Evolutionary conservation across 2,797 vertebrate species (phyloP), one percentile per base, ranked within the genome.

Genomic region (Anomalospiza imberbis): DNA sequence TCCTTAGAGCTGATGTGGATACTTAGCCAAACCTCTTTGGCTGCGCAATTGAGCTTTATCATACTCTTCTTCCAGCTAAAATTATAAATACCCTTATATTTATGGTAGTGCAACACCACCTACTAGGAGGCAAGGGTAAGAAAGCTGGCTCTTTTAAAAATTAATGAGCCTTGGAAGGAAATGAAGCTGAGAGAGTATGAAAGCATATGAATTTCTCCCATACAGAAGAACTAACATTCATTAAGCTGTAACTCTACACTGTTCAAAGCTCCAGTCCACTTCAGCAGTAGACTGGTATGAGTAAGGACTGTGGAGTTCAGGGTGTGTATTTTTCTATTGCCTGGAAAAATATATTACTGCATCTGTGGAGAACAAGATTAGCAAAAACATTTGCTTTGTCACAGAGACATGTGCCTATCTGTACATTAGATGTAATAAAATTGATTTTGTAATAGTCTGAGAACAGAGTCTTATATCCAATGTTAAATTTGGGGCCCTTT

Each of bases 151-250:
- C 91, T 96, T 97, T 96, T 82, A 93, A 96, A 96, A 97, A 94
- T 96, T 96, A 97, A 97, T 96, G 95, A 96, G 83, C 93, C 96
- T 95, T 96, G 95, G 92, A 96, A 94, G 89, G 94, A 96, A 96
- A 96, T 97, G 95, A 96, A 94, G 95, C 95, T 95, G 91, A 97
- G 94, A 94, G 91, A 94, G 67, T 94, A 93, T 65, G 95, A 97
- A 97, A 94, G 93, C 89, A 90, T 71, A 94, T 94, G 91, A 96
- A 85, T 96, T 96, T 97, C 85, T 96, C 63, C 85, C 88, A 85
- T 87, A 71, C 84, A 91, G 96, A 91, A 94, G 96, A 94, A 91
- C 77, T 53, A 91, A 58, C 95, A 91, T 96, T 96, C 94, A 96
- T 96, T 96, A 94, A 88, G 92, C 53, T 95, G 95, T 95, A 96